Evolutionary conservation across 2,797 vertebrate species (phyloP).

Genomic region (Rousettus madagascariensis): DNA sequence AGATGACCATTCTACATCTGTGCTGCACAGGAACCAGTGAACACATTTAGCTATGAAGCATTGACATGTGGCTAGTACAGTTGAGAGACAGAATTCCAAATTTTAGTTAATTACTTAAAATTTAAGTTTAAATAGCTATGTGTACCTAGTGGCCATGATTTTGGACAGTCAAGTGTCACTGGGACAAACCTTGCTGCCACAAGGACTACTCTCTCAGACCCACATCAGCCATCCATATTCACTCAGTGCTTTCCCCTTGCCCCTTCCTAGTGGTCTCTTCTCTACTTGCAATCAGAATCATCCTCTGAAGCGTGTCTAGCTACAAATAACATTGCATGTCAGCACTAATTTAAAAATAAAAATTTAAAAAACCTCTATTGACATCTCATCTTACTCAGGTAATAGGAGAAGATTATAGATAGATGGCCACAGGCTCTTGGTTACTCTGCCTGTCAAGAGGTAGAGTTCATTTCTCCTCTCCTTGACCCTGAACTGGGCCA

Average conservation of each 20-base stretch:
- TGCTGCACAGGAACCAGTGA: background rate
- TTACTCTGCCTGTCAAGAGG: background rate
- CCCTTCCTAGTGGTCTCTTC: background rate
- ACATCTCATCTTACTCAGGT: background rate
- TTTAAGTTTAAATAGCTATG: background rate
- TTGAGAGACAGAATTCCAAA: background rate
- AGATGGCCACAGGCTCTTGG: background rate
- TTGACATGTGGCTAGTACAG: background rate
- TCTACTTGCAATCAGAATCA: background rate
- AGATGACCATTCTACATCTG: background rate
- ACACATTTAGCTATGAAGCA: background rate
- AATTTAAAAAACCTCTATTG: background rate
- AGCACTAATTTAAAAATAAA: no score
- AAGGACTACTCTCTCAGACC: background rate
- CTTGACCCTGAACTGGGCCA: background rate
- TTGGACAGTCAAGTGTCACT: background rate
- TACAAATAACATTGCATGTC: no score
- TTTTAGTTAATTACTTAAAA: background rate
- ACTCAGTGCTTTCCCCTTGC: background rate
- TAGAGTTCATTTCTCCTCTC: background rate
- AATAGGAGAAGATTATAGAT: background rate
- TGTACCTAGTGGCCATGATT: background rate
- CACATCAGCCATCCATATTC: background rate
- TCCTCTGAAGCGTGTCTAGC: background rate
- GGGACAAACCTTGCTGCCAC: background rate